These are phyloP conservation scores for Diplogasteroides magnus DNA, from an alignment of 1,140 invertebrate genomes.

Conservation along the genomic window DNA sequence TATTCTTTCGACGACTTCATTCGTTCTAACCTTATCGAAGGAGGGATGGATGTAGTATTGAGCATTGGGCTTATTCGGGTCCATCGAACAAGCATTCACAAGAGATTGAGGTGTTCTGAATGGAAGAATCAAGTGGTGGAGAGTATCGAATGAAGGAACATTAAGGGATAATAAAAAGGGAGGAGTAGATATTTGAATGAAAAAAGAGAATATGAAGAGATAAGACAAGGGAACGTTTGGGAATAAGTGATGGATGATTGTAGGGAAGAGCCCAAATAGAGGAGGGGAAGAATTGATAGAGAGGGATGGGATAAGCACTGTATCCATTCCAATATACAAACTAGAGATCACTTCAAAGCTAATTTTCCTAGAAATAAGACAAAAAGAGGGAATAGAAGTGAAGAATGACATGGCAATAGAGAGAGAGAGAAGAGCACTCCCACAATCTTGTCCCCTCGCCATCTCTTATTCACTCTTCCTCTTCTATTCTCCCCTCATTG, in stretches of 20 bases:
- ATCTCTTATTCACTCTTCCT: slow-evolving; percentile 3
- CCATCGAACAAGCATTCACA: too few species aligned
- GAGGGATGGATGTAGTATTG: too few species aligned
- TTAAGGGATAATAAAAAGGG: slow-evolving; percentile 1
- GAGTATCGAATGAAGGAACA: neutral
- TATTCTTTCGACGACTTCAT: too few species aligned
- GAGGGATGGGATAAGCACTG: neutral
- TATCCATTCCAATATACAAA: too few species aligned
- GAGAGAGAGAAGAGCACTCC: slow-evolving; percentile 9
- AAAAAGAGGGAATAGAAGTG: slow-evolving; percentile 3
- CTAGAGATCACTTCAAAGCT: too few species aligned
- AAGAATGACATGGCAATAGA: neutral
- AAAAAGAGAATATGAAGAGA: neutral
- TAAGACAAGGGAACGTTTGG: slow-evolving; percentile 1
- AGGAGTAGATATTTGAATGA: neutral
- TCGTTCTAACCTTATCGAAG: too few species aligned
- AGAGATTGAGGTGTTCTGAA: too few species aligned
- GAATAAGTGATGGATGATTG: slow-evolving; percentile 1
- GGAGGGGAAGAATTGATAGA: neutral
- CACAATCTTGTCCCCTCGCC: slow-evolving; percentile 1
- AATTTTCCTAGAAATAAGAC: too few species aligned
- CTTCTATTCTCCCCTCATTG: slow-evolving; percentile 2
- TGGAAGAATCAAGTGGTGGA: too few species aligned
- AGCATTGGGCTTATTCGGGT: too few species aligned
- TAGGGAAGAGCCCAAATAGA: neutral